phyloP scores from a whole-genome alignment of 2,797 vertebrate genomes.

The Antrozous pallidus region DNA sequence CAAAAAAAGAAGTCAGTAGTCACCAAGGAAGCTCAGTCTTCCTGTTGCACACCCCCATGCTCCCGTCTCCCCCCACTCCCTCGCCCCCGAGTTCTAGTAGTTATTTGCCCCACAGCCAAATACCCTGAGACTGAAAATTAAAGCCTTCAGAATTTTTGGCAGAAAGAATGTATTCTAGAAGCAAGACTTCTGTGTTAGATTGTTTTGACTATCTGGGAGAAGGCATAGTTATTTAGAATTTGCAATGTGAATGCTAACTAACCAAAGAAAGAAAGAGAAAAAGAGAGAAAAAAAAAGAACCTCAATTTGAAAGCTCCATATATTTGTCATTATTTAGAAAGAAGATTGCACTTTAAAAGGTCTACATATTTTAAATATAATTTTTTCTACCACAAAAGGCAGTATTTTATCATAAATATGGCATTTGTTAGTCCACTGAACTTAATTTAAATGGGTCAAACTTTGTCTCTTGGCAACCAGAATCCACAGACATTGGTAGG shows the following conservation, averaged over 20 bases:
- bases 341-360: conserved; percentile 14
- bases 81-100: background rate
- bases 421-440: conserved; percentile 43
- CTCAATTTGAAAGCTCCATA: background rate
- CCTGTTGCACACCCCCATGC: background rate
- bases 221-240: conserved; percentile 12
- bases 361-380: conserved; percentile 26
- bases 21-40: background rate
- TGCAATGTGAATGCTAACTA: background rate
- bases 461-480: conserved; percentile 51
- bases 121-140: conserved; percentile 31
- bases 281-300: background rate
- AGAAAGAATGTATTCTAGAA: conserved; percentile 16
- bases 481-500: background rate
- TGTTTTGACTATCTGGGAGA: background rate
- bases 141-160: conserved; percentile 38
- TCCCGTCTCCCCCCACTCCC: no score
- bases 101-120: conserved; percentile 36
- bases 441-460: conserved; percentile 53
- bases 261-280: background rate
- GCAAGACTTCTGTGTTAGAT: conserved; percentile 6
- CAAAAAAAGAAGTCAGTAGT: background rate
- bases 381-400: background rate
- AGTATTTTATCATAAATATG: conserved; percentile 28
- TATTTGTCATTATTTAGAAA: conserved; percentile 33